Base-by-base conservation (phyloP, 1,140 invertebrate species). In the Euura lappo region DNA sequence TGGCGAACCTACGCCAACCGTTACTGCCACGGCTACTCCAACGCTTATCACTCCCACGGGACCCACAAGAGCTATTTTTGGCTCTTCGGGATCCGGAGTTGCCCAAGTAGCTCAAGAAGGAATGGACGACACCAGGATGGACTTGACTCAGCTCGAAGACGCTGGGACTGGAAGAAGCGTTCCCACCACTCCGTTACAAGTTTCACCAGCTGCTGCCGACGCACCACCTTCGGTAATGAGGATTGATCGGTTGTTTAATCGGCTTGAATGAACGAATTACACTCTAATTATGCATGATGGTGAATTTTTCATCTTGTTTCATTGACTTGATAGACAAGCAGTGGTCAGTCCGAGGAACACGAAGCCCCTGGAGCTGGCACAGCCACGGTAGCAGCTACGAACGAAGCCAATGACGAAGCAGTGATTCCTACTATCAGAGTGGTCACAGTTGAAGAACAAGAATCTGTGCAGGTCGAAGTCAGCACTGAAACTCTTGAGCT, bases 111-210 rank as follows among this genome's bases (percentile, higher is more conserved):
- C 89, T 44, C 90, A 90, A 69, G 92, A 93, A 84, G 90, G 92
- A 4, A 92, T 94, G 87, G 93, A 95, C 80, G 93, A 95, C 80
- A 94, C 93, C 1, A 89, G 93, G 77, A 92, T 94, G 83, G 94
- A 95, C 83, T 84, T 94, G 13, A 89, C 88, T 10, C 91, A 92
- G 74, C 88, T 94, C 78, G 93, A 93, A 78, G 92, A 93, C 69
- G 87, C 90, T 82, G 80, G 90, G 65, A 91, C 90, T 46, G 92
- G 92, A 8, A 85, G 92, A 66, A 93, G 91, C 83, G 93, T 94
- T 8, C 93, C 93, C 0, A 92, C 90, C 8, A 94, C 92, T 2
- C 93, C 94, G 10, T 87, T 93, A 47, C 93, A 94, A 83, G 91
- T 93, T 44, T 94, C 93, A 1, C 92, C 92, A 13, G 91, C 91